These are phyloP conservation scores for Epizoanthus illoricatus DNA, from an alignment of 92 coral and sea anemone genomes.

Conservation along the genomic window DNA sequence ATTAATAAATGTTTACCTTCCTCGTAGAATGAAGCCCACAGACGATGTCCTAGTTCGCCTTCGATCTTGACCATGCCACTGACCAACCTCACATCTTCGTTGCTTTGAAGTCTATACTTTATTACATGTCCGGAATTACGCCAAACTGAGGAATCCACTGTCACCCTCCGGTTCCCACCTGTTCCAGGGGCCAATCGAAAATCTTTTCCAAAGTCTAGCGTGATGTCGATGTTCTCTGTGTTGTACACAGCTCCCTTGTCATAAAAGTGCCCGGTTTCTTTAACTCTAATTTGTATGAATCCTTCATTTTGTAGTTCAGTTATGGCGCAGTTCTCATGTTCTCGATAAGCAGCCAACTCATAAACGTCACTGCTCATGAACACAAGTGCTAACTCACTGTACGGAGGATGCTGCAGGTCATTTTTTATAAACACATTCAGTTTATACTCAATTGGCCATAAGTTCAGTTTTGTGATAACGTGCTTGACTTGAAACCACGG, in stretches of 20 bases:
- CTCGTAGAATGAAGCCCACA: neutral
- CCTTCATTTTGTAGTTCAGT: neutral
- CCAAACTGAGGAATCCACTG: conserved; percentile 3
- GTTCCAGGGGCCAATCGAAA: neutral
- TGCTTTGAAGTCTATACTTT: neutral
- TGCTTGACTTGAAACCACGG: neutral
- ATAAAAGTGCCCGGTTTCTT: neutral
- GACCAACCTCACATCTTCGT: neutral
- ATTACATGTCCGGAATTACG: neutral
- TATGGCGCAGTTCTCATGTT: neutral
- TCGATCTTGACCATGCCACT: neutral
- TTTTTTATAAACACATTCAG: neutral
- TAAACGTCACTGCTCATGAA: neutral
- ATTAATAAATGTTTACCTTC: neutral
- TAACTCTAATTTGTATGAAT: neutral
- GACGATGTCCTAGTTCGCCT: neutral
- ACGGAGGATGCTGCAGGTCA: neutral
- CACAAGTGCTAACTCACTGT: neutral
- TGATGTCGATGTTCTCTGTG: neutral
- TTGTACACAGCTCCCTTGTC: neutral
- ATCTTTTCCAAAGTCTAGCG: neutral
- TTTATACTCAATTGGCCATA: neutral
- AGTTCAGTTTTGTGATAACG: neutral
- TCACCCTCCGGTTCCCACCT: neutral
- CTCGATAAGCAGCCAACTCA: neutral